Conservation (phyloP, 2,113 vertebrate species). For the Pachypanchax playfairii region DNA sequence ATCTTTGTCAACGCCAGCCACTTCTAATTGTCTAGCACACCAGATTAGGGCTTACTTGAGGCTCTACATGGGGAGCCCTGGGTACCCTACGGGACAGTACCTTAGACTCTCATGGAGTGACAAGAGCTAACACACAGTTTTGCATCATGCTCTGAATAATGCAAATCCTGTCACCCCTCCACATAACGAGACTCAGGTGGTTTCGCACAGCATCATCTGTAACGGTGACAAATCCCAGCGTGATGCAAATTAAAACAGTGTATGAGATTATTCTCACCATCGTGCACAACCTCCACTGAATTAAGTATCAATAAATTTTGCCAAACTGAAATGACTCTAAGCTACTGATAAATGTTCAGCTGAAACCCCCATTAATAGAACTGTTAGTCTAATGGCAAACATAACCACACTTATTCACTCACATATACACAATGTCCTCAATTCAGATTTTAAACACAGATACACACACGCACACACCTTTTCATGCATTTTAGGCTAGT, state of each 20-base stretch:
- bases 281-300: slow-evolving; percentile 43
- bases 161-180: slow-evolving; percentile 71
- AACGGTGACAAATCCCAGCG: slow-evolving; percentile 71
- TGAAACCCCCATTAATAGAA: slow-evolving; percentile 10
- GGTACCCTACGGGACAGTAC: slow-evolving; percentile 54
- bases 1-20: slow-evolving; percentile 39
- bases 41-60: slow-evolving; percentile 22
- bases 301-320: slow-evolving; percentile 52
- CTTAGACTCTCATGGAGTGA: slow-evolving; percentile 58
- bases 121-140: slow-evolving; percentile 70
- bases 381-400: slow-evolving; percentile 51
- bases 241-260: slow-evolving; percentile 76
- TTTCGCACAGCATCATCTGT: slow-evolving; percentile 68
- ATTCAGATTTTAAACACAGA: slow-evolving; percentile 26
- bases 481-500: slow-evolving; percentile 11
- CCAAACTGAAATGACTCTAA: slow-evolving; percentile 45
- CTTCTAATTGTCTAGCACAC: slow-evolving; percentile 62
- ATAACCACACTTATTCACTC: slow-evolving; percentile 32
- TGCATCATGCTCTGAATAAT: slow-evolving; percentile 70
- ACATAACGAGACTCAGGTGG: slow-evolving; percentile 79
- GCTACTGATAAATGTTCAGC: slow-evolving; percentile 41
- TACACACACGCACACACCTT: neutral
- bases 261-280: slow-evolving; percentile 66
- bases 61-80: slow-evolving; percentile 44
- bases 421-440: slow-evolving; percentile 32